Base-by-base conservation (phyloP, 2,888 invertebrate species). In the Calameuta idolon region DNA sequence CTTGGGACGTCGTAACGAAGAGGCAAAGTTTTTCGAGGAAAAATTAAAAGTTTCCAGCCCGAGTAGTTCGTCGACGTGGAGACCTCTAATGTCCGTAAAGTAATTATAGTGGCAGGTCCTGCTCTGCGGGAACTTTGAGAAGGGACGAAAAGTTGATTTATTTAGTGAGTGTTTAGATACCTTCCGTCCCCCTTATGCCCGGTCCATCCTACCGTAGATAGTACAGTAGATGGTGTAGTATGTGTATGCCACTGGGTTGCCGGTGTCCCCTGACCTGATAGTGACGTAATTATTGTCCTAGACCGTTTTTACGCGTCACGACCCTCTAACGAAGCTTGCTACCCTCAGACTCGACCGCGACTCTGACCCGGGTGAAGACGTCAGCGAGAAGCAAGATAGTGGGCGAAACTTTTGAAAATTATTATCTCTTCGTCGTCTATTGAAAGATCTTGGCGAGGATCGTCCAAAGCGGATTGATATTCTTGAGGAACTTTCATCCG, bases 21-120 rank as follows among this genome's bases (percentile, higher is more conserved):
- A 82, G 85, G 85, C 85, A 85, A 88, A 89, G 88, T 89, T 90
- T 89, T 89, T 87, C 85, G 86, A 87, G 86, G 86, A 88, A 89
- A 89, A 89, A 90, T 90, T 88, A 87, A 87, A 89, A 89, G 85
- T 88, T 88, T 85, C 83, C 75, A 78, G 55, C 12, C 77, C 73
- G 77, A 79, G 79, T 75, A 75, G 76, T 81, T 80, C 79, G 75
- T 69, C 78, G 79, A 75, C 79, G 77, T 55, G 9, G 80, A 79
- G 80, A 83, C 80, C 81, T 81, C 79, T 83, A 82, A 85, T 84
- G 83, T 81, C 79, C 83, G 82, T 85, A 83, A 87, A 86, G 85
- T 87, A 87, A 88, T 89, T 87, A 87, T 84, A 79, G 75, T 78
- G 81, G 78, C 79, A 79, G 79, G 81, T 80, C 81, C 75, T 71